phyloP scores from a whole-genome alignment of 2,888 invertebrate species.

The Drosophila melanocephala region DNA sequence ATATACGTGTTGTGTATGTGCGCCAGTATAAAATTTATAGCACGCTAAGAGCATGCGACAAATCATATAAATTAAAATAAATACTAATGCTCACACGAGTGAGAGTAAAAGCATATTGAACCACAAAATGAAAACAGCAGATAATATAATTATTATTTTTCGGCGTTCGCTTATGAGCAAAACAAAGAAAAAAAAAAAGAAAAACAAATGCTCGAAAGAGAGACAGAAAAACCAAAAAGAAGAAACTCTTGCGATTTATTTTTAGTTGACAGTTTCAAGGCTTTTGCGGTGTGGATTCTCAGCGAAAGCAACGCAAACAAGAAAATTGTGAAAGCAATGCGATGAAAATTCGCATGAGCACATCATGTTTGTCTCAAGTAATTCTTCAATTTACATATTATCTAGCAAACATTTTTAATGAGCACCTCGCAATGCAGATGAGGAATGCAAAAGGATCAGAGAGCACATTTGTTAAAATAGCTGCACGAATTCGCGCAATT shows the following conservation, averaged over 20 bases:
- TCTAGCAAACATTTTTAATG: conserved; percentile 46
- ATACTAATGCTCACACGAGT: conserved; percentile 42
- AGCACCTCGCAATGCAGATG: conserved; percentile 32
- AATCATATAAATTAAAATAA: conserved; percentile 63
- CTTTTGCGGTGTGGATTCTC: conserved; percentile 54
- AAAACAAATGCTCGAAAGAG: conserved; percentile 20
- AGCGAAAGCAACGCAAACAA: conserved; percentile 51
- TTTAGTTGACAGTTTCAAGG: conserved; percentile 81
- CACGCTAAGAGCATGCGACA: conserved; percentile 49
- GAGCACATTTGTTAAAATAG: conserved; percentile 32
- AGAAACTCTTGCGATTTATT: conserved; percentile 72
- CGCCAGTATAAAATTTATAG: conserved; percentile 58
- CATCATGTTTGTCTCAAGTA: conserved; percentile 8
- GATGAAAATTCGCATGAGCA: conserved; percentile 43
- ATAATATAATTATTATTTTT: conserved; percentile 67
- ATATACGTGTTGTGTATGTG: conserved; percentile 9
- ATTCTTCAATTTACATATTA: conserved; percentile 42
- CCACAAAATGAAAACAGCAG: conserved; percentile 41
- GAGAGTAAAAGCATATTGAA: conserved; percentile 31
- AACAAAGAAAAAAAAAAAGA: conserved; percentile 2
- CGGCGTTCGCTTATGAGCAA: conserved; percentile 18
- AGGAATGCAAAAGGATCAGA: conserved; percentile 18
- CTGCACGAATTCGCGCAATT: conserved; percentile 55
- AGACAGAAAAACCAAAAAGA: conserved; percentile 12
- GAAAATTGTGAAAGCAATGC: conserved; percentile 43